Evolutionary conservation across 2,797 vertebrate species (phyloP).

Genomic region (Staurois parvus): DNA sequence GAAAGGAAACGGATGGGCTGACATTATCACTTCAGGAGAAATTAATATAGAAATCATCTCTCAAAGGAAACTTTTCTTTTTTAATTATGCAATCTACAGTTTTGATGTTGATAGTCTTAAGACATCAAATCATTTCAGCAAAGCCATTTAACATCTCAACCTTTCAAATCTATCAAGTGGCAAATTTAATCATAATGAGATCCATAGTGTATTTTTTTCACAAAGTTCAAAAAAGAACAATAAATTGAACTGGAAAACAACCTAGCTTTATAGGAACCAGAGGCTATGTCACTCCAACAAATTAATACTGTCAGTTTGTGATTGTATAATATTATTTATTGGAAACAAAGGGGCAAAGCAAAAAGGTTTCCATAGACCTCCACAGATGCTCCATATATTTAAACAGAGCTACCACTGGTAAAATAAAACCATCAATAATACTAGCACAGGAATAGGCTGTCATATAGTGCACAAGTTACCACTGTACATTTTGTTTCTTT

Average conservation of each 20-base stretch:
- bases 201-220: not conserved
- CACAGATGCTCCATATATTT: too few species aligned
- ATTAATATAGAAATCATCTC: conserved; percentile 20
- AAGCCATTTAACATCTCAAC: conserved; percentile 3
- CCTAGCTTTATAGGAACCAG: not conserved
- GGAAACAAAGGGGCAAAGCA: too few species aligned
- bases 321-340: too few species aligned
- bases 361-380: too few species aligned
- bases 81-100: conserved; percentile 23
- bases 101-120: conserved; percentile 4
- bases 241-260: not conserved
- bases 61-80: conserved; percentile 26
- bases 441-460: too few species aligned
- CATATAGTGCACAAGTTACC: too few species aligned
- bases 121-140: not conserved
- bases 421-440: too few species aligned
- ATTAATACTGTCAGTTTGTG: too few species aligned
- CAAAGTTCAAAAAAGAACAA: not conserved
- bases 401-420: too few species aligned
- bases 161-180: not conserved
- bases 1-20: conserved; percentile 21
- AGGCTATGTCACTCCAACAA: not conserved
- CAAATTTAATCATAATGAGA: not conserved
- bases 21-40: conserved; percentile 23
- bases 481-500: too few species aligned